Evolutionary conservation across 2,797 vertebrate genomes (phyloP).

Genomic region (Hydrophis major): DNA sequence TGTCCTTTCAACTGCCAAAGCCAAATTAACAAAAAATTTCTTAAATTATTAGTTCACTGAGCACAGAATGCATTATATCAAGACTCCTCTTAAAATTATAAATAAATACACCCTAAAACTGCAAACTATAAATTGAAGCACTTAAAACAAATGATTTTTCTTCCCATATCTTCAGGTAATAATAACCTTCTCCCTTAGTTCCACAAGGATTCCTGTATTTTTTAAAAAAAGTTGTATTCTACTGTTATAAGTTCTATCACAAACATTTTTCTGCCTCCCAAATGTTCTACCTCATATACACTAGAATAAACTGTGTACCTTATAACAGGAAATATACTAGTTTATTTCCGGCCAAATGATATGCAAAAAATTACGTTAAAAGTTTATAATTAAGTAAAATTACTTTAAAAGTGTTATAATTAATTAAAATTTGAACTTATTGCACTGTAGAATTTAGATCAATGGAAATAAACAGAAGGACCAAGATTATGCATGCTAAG

Average conservation of each 20-base stretch:
- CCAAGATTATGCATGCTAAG: not conserved
- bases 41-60: constrained; percentile 60
- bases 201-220: not conserved
- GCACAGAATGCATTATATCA: constrained; percentile 7
- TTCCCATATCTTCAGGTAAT: no score
- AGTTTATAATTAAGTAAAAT: not conserved
- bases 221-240: not conserved
- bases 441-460: not conserved
- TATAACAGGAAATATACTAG: not conserved
- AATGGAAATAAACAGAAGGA: not conserved
- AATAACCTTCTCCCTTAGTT: not conserved
- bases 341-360: not conserved
- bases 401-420: not conserved
- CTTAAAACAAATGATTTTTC: not conserved
- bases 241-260: not conserved
- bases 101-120: constrained; percentile 42
- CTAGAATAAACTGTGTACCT: not conserved
- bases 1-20: constrained; percentile 65
- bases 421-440: not conserved
- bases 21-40: constrained; percentile 49
- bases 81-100: constrained; percentile 59
- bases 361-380: not conserved
- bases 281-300: not conserved
- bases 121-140: constrained; percentile 31
- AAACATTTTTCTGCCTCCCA: not conserved